Conservation (phyloP, 2,113 vertebrate genomes). For the Sapayoa aenigma region DNA sequence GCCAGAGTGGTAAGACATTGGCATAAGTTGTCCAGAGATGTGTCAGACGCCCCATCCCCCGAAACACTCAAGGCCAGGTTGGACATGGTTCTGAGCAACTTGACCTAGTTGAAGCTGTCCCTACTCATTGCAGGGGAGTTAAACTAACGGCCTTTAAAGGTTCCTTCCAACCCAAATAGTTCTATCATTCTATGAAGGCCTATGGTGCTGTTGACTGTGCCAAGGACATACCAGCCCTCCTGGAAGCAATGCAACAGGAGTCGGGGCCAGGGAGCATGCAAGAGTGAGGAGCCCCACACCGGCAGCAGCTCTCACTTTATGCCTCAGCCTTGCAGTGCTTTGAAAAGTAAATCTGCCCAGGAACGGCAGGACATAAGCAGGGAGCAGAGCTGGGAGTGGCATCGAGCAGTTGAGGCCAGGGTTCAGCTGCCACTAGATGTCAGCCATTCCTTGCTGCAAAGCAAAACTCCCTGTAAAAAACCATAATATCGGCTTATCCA, state of each 20-base stretch:
- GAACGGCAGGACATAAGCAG: neutral
- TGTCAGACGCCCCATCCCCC: neutral
- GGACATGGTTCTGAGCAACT: neutral
- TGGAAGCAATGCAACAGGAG: accelerated
- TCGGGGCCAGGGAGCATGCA: accelerated
- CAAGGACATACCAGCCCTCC: neutral
- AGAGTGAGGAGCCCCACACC: neutral
- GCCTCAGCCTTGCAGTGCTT: neutral
- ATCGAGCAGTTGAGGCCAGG: neutral
- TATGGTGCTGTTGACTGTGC: accelerated
- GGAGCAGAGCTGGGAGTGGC: neutral
- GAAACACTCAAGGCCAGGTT: neutral
- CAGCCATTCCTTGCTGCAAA: slow-evolving; percentile 34
- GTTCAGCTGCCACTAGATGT: slow-evolving; percentile 66
- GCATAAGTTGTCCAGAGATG: neutral
- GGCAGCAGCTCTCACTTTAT: neutral
- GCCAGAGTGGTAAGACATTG: neutral
- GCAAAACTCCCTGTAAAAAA: neutral
- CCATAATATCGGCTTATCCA: neutral
- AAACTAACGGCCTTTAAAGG: neutral
- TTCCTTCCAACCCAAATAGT: neutral
- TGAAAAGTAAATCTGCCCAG: accelerated
- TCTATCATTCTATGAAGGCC: neutral
- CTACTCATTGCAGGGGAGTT: neutral
- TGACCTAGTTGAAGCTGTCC: neutral